Evolutionary conservation across 2,797 vertebrate species (phyloP), one percentile per base, ranked within the genome.

Genomic region (Scolopax rusticola): DNA sequence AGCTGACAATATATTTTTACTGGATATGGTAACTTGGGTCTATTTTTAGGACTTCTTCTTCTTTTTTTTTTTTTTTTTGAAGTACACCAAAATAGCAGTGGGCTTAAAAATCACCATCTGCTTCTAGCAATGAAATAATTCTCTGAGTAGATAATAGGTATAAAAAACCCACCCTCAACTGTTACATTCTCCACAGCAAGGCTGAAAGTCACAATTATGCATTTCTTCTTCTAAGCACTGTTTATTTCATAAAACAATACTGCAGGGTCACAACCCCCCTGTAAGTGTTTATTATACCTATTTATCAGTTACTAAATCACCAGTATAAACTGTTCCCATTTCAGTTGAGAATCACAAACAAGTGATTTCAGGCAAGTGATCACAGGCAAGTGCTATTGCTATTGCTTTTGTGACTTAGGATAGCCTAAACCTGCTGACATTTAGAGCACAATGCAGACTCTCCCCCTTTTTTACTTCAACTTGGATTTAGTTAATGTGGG

Each of bases 51-150:
- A 56, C 15, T 50, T 80, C 74, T 23, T 47, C 20, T 41, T 41
- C 15, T 41, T 41, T 43, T 43, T 43, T 43, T 45, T 91, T 89
- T 94, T 92, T 82, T 64, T 90, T 86, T 81, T 94, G 83, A 93
- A 96, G 82, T 75, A 65, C 45, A 96, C 90, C 76, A 97, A 98
- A 98, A 98, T 98, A 98, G 97, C 93, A 95, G 61, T 96, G 50
- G 45, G 71, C 89, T 96, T 96, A 96, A 97, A 97, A 97, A 97
- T 95, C 90, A 89, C 97, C 98, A 98, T 98, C 97, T 98, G 98
- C 92, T 97, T 93, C 16, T 70, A 93, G 96, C 87, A 85, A 92
- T 36, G 51, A 92, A 97, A 89, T 90, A 93, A 79, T 82, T 87
- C 45, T 84, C 61, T 30, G 23, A 96, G 87, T 12, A 81, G 86